Evolutionary conservation across 2,888 invertebrate genomes (phyloP), one percentile per base, ranked within the genome.

Genomic region (Lordiphosa fenestrarum): DNA sequence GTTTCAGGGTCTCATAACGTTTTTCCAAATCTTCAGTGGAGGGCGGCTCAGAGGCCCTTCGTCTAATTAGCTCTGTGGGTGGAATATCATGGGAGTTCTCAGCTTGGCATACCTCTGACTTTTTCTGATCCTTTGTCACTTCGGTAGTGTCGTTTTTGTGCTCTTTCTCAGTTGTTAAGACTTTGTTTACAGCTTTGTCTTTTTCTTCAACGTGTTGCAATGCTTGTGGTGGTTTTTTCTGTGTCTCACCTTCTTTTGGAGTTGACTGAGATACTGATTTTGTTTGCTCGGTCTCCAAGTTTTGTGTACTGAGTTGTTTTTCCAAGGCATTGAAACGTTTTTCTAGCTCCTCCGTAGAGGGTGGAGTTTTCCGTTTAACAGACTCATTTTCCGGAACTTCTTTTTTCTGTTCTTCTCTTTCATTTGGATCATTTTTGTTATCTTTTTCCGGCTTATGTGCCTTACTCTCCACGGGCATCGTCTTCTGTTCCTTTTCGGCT

Each of bases 271-370:
- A 4, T 33, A 46, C 21, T 2, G 33, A 13, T 19, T 49, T 23
- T 12, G 39, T 6, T 50, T 25, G 58, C 2, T 53, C 53, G 5
- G 37, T 1, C 1, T 71, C 77, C 4, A 62, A 7, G n/a, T 65
- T 70, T 6, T 53, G 51, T 15, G 59, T 71, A 42, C 75, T 84
- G 9, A 76, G 60, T 44, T 82, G 82, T 12, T 78, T 85, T 64
- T 88, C 88, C 12, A 88, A 54, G 5, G 87, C 87, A 30, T 74
- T 65, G 49, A 87, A 87, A 4, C 88, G 84, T 49, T 85, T 85
- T 36, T 88, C 88, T 2, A 88, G 58, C 50, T 88, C 87, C 37
- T 84, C 85, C 1, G 88, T 88, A 3, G 82, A 82, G 0, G 87
- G 86, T 3, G 86, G 87, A 1, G 71, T 44, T 19, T 68, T 77